Evolutionary conservation across 2,113 vertebrate genomes (phyloP), one percentile per base, ranked within the genome.

Genomic region (Paralichthys olivaceus): DNA sequence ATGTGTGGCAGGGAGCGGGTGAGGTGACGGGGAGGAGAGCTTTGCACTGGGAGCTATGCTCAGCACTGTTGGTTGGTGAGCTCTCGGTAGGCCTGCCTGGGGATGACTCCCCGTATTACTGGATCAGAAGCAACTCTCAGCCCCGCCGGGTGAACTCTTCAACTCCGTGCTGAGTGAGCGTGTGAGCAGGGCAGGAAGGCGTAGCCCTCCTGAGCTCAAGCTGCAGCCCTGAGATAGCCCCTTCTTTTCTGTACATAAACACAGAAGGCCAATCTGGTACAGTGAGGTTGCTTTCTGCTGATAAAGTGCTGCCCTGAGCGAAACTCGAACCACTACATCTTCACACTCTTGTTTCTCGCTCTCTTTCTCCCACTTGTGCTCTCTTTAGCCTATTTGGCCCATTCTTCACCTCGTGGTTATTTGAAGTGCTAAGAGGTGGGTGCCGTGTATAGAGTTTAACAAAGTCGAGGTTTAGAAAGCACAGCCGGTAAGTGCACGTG

Each of bases 81-180:
- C 77, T 83, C 80, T 82, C 69, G 1, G 63, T 61, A 43, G 79
- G 72, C 75, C 83, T 56, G 75, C 86, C 84, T 77, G 69, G 66
- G 85, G 84, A 86, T 67, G 58, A 78, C 67, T 75, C 80, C 72
- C 37, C 58, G 75, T 77, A 86, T 87, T 86, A 81, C 29, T 58
- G 69, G 72, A 89, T 87, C 79, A 80, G 78, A 80, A 17, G 80
- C 66, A 82, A 76, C 80, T 68, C 81, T 69, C 56, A 77, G 87
- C 78, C 77, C 83, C 37, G 76, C 77, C 51, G 79, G 81, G 75
- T 93, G 92, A 93, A 92, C 92, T 92, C 83, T 91, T 92, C 87
- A 92, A 92, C 89, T 91, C 80, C 4, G 17, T 62, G 77, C 79
- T 72, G 80, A 83, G 81, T 32, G 85, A 80, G 84, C 49, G 20